phyloP scores from a whole-genome alignment of 2,797 vertebrate species.

The Trematomus bernacchii region DNA sequence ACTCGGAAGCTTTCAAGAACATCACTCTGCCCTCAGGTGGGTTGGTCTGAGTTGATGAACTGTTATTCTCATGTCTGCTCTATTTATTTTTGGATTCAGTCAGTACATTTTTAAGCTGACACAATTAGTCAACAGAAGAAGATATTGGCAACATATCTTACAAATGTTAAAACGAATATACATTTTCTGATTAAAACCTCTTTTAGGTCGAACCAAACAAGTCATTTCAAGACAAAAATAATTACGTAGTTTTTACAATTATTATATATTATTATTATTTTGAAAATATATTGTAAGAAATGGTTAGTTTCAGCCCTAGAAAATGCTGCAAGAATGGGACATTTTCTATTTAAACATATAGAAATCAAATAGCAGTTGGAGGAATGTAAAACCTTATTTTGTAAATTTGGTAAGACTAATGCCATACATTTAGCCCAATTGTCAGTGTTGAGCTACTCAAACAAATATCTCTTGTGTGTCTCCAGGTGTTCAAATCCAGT shows the following conservation, averaged over 20 bases:
- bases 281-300: no score
- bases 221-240: no score
- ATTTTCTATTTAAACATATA: background rate
- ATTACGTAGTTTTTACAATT: no score
- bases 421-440: background rate
- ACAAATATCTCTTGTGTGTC: conserved; percentile 27
- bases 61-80: background rate
- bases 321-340: background rate
- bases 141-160: no score
- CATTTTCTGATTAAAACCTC: no score
- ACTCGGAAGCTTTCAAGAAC: conserved; percentile 77
- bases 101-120: background rate
- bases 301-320: no score
- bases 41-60: conserved; percentile 29
- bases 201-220: no score
- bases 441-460: background rate
- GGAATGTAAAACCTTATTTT: background rate
- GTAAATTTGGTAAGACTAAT: no score
- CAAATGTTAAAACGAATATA: no score
- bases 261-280: no score
- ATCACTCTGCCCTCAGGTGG: conserved; percentile 81
- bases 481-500: conserved; percentile 67
- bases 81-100: background rate
- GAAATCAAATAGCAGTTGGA: background rate
- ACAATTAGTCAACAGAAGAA: no score